Percentiles rank a stretch among this genome's conserved stretches.
Conservation (phyloP, 2,113 vertebrate genomes). For the Eurypyga helias region DNA sequence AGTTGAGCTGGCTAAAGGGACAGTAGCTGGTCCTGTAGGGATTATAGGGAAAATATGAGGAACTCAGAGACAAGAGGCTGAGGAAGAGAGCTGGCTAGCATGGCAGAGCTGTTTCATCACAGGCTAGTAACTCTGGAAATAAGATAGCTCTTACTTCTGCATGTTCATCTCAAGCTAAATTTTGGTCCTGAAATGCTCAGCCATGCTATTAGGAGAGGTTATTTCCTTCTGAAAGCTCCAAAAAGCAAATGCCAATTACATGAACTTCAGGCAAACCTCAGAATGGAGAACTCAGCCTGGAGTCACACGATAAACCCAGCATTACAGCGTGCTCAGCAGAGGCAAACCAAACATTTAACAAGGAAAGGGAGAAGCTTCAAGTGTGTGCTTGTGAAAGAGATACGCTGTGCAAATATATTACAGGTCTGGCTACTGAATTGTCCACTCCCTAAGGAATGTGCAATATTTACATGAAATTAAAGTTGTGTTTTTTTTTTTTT, state of each 20-base stretch:
- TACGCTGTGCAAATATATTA: not conserved
- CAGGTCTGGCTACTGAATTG: not conserved
- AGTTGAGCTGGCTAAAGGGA: not conserved
- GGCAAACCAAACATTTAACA: not conserved
- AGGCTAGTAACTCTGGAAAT: not conserved
- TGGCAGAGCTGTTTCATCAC: not conserved
- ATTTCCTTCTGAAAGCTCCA: not conserved
- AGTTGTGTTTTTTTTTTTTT: not conserved
- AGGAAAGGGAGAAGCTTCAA: conserved; percentile 5
- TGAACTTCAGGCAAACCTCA: not conserved
- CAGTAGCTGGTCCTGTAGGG: not conserved
- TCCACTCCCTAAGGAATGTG: not conserved
- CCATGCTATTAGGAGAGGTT: not conserved
- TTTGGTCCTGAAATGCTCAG: not conserved
- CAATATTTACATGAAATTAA: not conserved
- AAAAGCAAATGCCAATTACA: not conserved
- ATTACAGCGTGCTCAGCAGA: not conserved
- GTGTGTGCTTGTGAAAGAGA: not conserved
- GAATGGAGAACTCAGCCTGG: not conserved
- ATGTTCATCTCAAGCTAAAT: not conserved
- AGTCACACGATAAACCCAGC: not conserved
- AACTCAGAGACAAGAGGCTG: not conserved
- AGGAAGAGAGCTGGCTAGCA: not conserved
- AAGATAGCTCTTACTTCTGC: not conserved
- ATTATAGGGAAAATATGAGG: not conserved